Conservation (phyloP, 2,113 vertebrate genomes). For the Chionomys nivalis region DNA sequence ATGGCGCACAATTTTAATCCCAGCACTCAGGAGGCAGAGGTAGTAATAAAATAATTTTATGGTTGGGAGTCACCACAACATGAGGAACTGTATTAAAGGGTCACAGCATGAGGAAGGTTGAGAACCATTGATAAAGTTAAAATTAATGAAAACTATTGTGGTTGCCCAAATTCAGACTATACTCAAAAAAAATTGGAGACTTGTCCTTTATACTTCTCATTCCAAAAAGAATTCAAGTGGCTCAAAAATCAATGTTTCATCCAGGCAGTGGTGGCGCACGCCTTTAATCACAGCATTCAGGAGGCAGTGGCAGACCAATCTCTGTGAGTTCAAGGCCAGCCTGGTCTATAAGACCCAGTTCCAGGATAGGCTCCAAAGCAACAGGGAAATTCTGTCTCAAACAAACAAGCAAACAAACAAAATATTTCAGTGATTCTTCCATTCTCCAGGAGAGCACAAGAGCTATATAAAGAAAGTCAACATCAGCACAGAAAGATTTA, state of each 20-base stretch:
- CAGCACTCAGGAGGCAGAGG: neutral
- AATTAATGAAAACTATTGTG: neutral
- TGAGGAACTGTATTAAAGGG: neutral
- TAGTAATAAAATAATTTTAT: neutral
- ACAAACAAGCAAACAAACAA: neutral
- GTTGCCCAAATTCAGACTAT: neutral
- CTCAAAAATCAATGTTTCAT: neutral
- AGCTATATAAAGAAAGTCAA: neutral
- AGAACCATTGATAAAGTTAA: neutral
- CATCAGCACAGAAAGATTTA: neutral
- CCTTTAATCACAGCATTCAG: too few relatives aligned
- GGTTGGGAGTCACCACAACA: neutral
- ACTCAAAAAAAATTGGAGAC: neutral
- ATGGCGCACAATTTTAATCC: neutral
- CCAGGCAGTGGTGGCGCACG: too few relatives aligned
- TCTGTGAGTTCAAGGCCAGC: too few relatives aligned
- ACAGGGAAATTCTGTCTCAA: too few relatives aligned
- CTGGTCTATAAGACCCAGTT: too few relatives aligned
- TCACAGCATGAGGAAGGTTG: neutral
- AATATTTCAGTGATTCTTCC: neutral
- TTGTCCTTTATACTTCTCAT: neutral
- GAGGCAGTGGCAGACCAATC: too few relatives aligned
- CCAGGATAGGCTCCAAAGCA: too few relatives aligned
- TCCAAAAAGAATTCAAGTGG: neutral
- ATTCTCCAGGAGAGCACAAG: neutral